Conservation (phyloP, 2,113 vertebrate species). For the Motacilla tschutschensis region DNA sequence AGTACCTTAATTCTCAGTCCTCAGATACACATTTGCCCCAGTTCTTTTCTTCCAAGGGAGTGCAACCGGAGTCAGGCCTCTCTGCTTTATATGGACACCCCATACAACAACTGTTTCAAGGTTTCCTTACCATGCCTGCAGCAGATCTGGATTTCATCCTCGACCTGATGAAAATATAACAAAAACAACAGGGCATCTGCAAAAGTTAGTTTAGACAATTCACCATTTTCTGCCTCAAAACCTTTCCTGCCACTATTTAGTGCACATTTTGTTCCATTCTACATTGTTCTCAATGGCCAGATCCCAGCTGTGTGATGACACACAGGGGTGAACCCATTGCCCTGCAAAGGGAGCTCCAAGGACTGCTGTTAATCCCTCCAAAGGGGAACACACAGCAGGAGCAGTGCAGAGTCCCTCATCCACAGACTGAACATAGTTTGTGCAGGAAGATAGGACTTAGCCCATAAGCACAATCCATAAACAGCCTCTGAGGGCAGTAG, state of each 20-base stretch:
- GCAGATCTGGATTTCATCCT: neutral
- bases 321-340: neutral
- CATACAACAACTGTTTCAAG: neutral
- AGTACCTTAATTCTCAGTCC: neutral
- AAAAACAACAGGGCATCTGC: neutral
- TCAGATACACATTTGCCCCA: neutral
- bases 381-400: accelerated
- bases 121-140: neutral
- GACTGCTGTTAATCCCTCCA: neutral
- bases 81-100: neutral
- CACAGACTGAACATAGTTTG: neutral
- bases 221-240: neutral
- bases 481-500: neutral
- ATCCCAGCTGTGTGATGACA: neutral
- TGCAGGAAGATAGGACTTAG: neutral
- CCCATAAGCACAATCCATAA: neutral
- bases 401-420: accelerated
- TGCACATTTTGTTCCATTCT: neutral
- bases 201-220: neutral
- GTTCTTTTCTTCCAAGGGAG: neutral
- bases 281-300: neutral
- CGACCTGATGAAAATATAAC: neutral
- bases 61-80: neutral
- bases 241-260: neutral
- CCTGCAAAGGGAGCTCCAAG: neutral